Evolutionary conservation across 2,113 vertebrate genomes (phyloP).

Genomic region (Pollachius pollachius): DNA sequence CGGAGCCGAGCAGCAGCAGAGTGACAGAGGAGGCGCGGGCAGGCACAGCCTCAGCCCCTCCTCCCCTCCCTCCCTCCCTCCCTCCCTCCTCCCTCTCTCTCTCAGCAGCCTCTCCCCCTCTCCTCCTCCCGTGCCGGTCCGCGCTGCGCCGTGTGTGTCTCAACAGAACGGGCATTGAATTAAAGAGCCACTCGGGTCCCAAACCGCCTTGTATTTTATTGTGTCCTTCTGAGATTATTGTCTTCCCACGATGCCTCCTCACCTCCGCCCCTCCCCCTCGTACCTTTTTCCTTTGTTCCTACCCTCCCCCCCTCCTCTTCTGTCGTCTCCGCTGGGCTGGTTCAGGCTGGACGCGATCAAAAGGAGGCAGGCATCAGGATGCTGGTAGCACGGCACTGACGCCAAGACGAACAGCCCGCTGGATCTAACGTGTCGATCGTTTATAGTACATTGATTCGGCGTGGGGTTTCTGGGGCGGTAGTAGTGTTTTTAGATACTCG

Average conservation of each 20-base stretch:
- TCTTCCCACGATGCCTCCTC: too few relatives aligned
- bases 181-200: too few relatives aligned
- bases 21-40: constrained; percentile 70
- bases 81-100: constrained; percentile 3
- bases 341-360: constrained; percentile 50
- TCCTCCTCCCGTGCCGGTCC: too few relatives aligned
- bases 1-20: constrained; percentile 72
- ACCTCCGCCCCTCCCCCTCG: neutral
- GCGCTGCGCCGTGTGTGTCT: too few relatives aligned
- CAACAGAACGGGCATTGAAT: too few relatives aligned
- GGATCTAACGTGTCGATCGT: neutral
- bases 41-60: constrained; percentile 65
- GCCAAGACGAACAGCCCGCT: constrained; percentile 14
- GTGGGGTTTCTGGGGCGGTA: neutral
- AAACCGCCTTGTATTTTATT: too few relatives aligned
- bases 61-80: constrained; percentile 48
- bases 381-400: constrained; percentile 28
- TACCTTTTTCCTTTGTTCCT: constrained; percentile 68
- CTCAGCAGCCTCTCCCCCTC: constrained; percentile 1
- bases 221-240: too few relatives aligned
- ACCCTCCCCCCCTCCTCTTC: constrained; percentile 43
- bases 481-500: neutral
- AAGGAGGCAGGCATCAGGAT: constrained; percentile 41
- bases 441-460: constrained; percentile 11
- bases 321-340: constrained; percentile 26